Percentiles rank a stretch among this genome's conserved stretches.
Evolutionary conservation across 2,888 invertebrate species (phyloP).

Genomic region (Octodonta nipae): DNA sequence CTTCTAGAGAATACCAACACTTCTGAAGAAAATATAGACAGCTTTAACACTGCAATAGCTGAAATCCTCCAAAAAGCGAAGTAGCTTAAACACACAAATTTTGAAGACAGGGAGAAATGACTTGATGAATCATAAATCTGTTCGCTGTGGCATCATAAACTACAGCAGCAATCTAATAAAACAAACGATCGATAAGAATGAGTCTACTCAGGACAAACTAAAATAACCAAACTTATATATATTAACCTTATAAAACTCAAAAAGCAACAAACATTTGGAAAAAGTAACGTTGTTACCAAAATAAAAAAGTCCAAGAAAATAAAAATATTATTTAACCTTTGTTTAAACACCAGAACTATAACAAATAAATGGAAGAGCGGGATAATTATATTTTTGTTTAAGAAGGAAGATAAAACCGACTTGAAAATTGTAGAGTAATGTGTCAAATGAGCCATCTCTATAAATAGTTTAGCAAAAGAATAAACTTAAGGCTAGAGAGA

Average conservation of each 20-base stretch:
- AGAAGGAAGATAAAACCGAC: too few relatives aligned
- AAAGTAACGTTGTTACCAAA: too few relatives aligned
- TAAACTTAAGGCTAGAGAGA: too few relatives aligned
- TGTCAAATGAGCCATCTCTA: slow-evolving; percentile 1
- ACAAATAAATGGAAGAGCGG: background rate
- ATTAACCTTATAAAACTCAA: too few relatives aligned
- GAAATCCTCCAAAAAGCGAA: background rate
- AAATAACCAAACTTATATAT: slow-evolving; percentile 2
- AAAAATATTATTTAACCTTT: slow-evolving; percentile 1
- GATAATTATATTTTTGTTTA: slow-evolving; percentile 3
- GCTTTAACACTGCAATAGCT: background rate
- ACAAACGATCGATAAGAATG: slow-evolving; percentile 1
- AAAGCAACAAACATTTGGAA: too few relatives aligned
- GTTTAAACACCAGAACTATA: slow-evolving; percentile 1
- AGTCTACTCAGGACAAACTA: background rate
- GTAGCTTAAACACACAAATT: slow-evolving; percentile 2
- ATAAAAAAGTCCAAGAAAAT: too few relatives aligned
- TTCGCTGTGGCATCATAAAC: background rate
- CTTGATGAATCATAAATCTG: background rate
- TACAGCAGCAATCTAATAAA: slow-evolving; percentile 3
- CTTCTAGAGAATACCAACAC: slow-evolving; percentile 1
- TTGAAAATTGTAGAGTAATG: too few relatives aligned
- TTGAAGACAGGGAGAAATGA: background rate
- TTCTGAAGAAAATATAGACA: slow-evolving; percentile 3
- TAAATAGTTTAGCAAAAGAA: slow-evolving; percentile 2